Conservation (phyloP, 2,113 vertebrate genomes). For the Pollimyrus isidori region DNA sequence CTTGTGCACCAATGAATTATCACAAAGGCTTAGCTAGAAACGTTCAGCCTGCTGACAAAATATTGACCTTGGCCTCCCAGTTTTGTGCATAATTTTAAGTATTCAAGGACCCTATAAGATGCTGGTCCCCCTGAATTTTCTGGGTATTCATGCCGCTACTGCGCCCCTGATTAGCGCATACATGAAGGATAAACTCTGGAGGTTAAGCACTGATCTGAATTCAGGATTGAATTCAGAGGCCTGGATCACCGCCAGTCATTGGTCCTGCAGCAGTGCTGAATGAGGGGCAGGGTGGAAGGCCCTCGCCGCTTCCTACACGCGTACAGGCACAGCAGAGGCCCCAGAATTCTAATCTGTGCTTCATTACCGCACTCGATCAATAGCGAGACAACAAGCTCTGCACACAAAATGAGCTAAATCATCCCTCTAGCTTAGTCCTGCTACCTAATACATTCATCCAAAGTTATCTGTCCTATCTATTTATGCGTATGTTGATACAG, state of each 20-base stretch:
- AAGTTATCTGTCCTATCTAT: neutral
- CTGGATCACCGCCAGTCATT: neutral
- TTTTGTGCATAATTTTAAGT: neutral
- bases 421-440: neutral
- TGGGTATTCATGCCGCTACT: neutral
- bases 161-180: neutral
- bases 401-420: constrained; percentile 20
- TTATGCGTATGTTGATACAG: neutral
- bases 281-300: neutral
- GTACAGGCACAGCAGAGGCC: constrained; percentile 4
- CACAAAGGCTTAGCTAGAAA: neutral
- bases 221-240: neutral
- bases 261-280: neutral
- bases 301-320: neutral
- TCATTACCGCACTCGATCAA: constrained; percentile 23
- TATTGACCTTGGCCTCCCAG: neutral
- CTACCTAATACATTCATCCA: neutral
- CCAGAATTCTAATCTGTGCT: constrained; percentile 21
- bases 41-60: neutral
- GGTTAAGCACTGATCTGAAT: neutral
- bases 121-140: neutral
- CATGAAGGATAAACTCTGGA: neutral
- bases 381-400: constrained; percentile 12
- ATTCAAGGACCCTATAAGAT: neutral
- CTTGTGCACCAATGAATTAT: neutral